A percentile compares a stretch with the other conserved stretches of the same genome.
Conservation (phyloP, 2,797 vertebrate genomes). For the Chromis chromis region DNA sequence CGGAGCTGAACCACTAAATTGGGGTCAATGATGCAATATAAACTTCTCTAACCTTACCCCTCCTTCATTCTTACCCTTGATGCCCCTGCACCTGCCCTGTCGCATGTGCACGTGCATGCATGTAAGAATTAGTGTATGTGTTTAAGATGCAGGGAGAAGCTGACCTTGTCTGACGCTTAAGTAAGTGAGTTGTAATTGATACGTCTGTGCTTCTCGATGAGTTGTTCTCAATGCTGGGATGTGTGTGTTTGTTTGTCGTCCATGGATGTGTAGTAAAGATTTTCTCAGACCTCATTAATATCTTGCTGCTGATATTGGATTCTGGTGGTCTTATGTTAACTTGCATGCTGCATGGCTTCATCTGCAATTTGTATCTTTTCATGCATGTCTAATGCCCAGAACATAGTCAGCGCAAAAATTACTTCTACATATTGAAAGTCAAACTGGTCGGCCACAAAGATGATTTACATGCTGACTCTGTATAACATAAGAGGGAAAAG, state of each 20-base stretch:
- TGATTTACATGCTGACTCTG: conserved; percentile 58
- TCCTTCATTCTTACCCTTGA: conserved; percentile 29
- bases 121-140: background rate
- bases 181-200: conserved; percentile 29
- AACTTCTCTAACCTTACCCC: conserved; percentile 33
- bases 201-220: conserved; percentile 10
- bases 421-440: conserved; percentile 38
- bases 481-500: conserved; percentile 46
- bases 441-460: conserved; percentile 1
- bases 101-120: conserved; percentile 10
- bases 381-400: background rate
- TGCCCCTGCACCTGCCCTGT: conserved; percentile 24
- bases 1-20: conserved; percentile 52
- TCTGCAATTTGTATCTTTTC: background rate
- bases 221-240: background rate
- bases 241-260: background rate
- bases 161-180: conserved; percentile 64
- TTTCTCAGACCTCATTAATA: conserved; percentile 22
- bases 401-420: conserved; percentile 40
- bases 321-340: conserved; percentile 20
- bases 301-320: conserved; percentile 38
- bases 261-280: background rate
- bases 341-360: background rate
- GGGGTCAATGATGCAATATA: conserved; percentile 51
- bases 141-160: conserved; percentile 10